Percentiles rank a stretch among this genome's conserved stretches.
Conservation (phyloP, 1,140 invertebrate genomes). For the Elymnias hypermnestra region DNA sequence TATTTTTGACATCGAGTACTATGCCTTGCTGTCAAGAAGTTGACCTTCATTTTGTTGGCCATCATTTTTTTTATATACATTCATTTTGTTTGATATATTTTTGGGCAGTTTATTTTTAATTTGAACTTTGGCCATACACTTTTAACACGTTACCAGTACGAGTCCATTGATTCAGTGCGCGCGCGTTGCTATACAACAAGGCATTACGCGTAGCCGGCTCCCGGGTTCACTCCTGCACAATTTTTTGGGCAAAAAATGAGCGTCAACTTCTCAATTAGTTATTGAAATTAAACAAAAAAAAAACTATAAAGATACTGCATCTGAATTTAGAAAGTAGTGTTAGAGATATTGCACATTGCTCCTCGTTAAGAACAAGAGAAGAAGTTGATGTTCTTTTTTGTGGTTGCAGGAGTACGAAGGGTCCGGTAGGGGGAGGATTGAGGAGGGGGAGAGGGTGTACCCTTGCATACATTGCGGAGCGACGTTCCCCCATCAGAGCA, state of each 20-base stretch:
- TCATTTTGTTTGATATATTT: slow-evolving; percentile 73
- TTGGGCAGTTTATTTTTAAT: slow-evolving; percentile 67
- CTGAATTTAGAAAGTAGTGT: slow-evolving; percentile 72
- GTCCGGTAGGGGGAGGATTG: slow-evolving; percentile 71
- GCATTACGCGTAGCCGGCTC: slow-evolving; percentile 67
- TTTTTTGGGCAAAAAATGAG: slow-evolving; percentile 92
- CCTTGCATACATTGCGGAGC: slow-evolving; percentile 92
- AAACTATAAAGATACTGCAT: slow-evolving; percentile 71
- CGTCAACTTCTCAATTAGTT: slow-evolving; percentile 93
- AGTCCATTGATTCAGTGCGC: slow-evolving; percentile 54
- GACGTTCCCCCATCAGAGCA: slow-evolving; percentile 91
- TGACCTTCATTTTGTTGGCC: slow-evolving; percentile 93
- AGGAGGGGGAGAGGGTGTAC: slow-evolving; percentile 75
- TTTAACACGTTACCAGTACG: slow-evolving; percentile 52
- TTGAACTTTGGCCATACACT: slow-evolving; percentile 69
- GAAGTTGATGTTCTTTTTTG: slow-evolving; percentile 96
- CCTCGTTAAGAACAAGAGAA: slow-evolving; percentile 71
- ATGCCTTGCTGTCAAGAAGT: slow-evolving; percentile 89
- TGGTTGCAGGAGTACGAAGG: slow-evolving; percentile 92
- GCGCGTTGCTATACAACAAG: slow-evolving; percentile 67
- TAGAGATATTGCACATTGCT: slow-evolving; percentile 70
- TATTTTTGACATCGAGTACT: slow-evolving; percentile 71
- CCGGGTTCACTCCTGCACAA: slow-evolving; percentile 70
- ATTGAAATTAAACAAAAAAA: slow-evolving; percentile 61
- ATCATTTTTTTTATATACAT: slow-evolving; percentile 81